Evolutionary conservation across 2,113 vertebrate genomes (phyloP).

Genomic region (Brevimyrus niger): DNA sequence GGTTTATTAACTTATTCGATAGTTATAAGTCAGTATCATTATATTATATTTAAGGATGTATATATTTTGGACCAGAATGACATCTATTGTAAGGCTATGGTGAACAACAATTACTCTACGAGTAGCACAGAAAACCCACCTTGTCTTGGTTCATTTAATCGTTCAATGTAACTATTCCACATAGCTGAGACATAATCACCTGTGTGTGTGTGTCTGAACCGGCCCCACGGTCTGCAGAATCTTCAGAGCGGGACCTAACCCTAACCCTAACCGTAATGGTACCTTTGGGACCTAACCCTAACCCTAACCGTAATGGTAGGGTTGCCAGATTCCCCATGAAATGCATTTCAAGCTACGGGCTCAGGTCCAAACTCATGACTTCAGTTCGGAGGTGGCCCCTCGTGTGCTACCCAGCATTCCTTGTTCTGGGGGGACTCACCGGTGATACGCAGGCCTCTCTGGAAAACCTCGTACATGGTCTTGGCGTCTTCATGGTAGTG

Average conservation of each 20-base stretch:
- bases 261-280: too few relatives aligned
- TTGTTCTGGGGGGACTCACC: constrained; percentile 56
- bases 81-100: too few relatives aligned
- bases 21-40: background rate
- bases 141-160: too few relatives aligned
- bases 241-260: too few relatives aligned
- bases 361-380: background rate
- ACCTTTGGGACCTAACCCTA: too few relatives aligned
- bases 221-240: background rate
- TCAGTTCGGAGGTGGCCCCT: background rate
- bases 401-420: background rate
- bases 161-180: too few relatives aligned
- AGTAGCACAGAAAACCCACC: too few relatives aligned
- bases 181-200: background rate
- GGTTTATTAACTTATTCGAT: background rate
- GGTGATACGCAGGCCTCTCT: constrained; percentile 84
- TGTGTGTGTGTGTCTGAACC: background rate
- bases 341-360: background rate
- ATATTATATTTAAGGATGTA: background rate
- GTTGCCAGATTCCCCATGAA: background rate
- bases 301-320: too few relatives aligned
- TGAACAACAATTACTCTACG: too few relatives aligned
- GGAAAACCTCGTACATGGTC: constrained; percentile 95
- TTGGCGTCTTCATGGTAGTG: constrained; percentile 89
- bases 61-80: too few relatives aligned